A percentile compares a stretch with the other conserved stretches of the same genome.
phyloP scores from a whole-genome alignment of 2,888 invertebrate species.

The Anthophora plumipes region DNA sequence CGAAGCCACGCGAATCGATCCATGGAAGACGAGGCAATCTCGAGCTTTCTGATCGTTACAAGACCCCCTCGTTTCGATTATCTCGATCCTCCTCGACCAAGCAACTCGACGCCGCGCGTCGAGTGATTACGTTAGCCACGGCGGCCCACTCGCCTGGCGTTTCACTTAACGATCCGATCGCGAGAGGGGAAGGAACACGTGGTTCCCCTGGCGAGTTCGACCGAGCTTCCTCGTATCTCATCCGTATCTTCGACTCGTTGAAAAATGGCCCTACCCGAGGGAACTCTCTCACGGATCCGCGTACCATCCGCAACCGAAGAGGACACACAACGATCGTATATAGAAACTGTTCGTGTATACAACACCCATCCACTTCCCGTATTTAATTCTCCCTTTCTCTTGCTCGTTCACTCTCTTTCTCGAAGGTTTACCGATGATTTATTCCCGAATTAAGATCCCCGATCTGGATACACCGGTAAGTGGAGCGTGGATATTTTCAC shows the following conservation, averaged over 20 bases:
- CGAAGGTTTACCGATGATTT: constrained; percentile 46
- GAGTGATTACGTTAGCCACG: constrained; percentile 6
- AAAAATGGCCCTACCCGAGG: constrained; percentile 30
- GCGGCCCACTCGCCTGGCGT: constrained; percentile 7
- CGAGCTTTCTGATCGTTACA: constrained; percentile 3
- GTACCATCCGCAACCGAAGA: no score
- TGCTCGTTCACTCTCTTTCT: no score
- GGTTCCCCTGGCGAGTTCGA: neutral
- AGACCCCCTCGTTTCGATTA: constrained; percentile 16
- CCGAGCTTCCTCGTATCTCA: constrained; percentile 36
- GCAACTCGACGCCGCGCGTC: neutral
- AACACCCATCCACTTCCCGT: constrained; percentile 4
- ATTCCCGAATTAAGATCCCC: constrained; percentile 66
- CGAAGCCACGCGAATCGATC: neutral
- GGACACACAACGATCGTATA: neutral
- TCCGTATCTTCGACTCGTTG: constrained; percentile 21
- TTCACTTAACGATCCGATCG: constrained; percentile 24
- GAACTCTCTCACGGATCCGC: neutral
- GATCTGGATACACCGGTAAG: constrained; percentile 65
- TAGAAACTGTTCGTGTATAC: constrained; percentile 1
- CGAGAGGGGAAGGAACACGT: constrained; percentile 15
- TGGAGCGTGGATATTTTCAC: constrained; percentile 32
- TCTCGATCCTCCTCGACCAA: neutral
- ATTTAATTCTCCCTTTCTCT: constrained; percentile 37
- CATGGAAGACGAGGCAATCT: constrained; percentile 8